phyloP scores from a whole-genome alignment of 2,888 invertebrate genomes.

The Pecten maximus region DNA sequence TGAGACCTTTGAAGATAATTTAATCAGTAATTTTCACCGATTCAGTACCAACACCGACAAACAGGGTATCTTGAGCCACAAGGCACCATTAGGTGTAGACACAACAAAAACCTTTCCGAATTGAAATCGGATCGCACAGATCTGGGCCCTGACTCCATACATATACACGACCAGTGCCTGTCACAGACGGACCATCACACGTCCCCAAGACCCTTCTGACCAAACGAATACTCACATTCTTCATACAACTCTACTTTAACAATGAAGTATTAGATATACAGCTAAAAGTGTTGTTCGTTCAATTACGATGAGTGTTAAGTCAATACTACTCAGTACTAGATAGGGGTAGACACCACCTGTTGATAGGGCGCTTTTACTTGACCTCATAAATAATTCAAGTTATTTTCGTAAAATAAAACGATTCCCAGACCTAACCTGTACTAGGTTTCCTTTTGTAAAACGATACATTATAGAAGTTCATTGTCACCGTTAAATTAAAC shows the following conservation, averaged over 20 bases:
- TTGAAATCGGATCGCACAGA: slow-evolving; percentile 3
- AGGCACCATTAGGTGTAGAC: slow-evolving; percentile 22
- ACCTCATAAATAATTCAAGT: not conserved
- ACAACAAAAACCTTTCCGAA: not conserved
- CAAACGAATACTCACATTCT: not conserved
- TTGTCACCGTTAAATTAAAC: not conserved
- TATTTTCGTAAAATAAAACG: not conserved
- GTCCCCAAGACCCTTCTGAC: not conserved
- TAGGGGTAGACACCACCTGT: slow-evolving; percentile 29
- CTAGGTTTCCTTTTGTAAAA: not conserved
- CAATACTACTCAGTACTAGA: not conserved
- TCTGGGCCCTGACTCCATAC: not conserved
- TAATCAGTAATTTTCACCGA: slow-evolving; percentile 23
- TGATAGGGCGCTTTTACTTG: not conserved
- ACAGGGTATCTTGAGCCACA: slow-evolving; percentile 8
- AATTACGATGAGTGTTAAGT: not conserved
- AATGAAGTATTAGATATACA: not conserved
- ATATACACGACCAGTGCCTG: not conserved
- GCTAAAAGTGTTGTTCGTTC: not conserved
- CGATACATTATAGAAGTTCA: not conserved
- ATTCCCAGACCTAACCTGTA: not conserved
- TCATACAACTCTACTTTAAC: not conserved
- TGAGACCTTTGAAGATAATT: slow-evolving; percentile 3
- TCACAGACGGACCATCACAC: not conserved
- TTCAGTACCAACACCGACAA: slow-evolving; percentile 11